Conservation (phyloP, 2,888 invertebrate species). For the Cantharis nigra region DNA sequence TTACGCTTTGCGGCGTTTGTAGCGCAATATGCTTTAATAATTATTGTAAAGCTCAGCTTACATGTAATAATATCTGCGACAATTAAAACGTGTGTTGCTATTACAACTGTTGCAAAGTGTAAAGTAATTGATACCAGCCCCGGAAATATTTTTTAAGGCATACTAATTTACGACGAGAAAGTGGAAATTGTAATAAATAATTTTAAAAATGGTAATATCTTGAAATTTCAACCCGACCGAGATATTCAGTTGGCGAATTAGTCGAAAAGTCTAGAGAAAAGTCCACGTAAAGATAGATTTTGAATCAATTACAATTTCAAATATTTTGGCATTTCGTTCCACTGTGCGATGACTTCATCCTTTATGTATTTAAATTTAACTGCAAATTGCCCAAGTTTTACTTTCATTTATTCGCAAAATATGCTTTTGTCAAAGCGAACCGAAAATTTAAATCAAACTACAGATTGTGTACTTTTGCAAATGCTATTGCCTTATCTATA, state of each 20-base stretch:
- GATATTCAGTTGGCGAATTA: too few relatives aligned
- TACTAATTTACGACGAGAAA: too few relatives aligned
- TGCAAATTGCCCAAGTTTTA: slow-evolving; percentile 16
- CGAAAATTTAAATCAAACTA: slow-evolving; percentile 10
- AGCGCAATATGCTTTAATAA: not conserved
- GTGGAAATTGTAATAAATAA: too few relatives aligned
- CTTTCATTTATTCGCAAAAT: slow-evolving; percentile 16
- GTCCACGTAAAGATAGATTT: too few relatives aligned
- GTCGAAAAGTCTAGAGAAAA: too few relatives aligned
- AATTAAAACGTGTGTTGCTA: not conserved
- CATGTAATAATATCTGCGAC: not conserved
- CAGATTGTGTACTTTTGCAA: slow-evolving; percentile 23
- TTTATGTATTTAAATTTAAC: slow-evolving; percentile 18
- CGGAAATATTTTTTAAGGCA: too few relatives aligned
- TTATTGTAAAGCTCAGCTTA: not conserved
- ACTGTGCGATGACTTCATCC: not conserved
- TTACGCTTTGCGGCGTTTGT: not conserved
- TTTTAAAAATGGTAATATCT: too few relatives aligned
- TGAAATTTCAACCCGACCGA: too few relatives aligned
- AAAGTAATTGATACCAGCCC: not conserved
- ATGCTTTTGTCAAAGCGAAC: slow-evolving; percentile 4
- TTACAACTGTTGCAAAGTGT: not conserved
- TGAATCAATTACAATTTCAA: too few relatives aligned
- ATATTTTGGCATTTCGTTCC: too few relatives aligned
- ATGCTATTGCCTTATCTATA: slow-evolving; percentile 26